Conservation (phyloP, 2,797 vertebrate species). For the Periparus ater region DNA sequence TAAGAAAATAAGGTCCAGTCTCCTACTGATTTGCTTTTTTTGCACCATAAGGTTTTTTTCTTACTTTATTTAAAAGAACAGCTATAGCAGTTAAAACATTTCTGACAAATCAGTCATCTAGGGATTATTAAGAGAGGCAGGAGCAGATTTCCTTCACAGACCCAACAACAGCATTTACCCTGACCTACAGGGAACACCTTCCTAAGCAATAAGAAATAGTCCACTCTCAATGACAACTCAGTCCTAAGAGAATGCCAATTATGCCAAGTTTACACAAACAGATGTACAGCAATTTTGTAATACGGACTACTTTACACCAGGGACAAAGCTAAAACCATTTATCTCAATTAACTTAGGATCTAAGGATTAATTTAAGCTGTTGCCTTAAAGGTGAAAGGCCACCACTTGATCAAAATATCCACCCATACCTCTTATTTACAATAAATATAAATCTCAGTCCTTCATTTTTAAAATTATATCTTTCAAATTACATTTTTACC, state of each 20-base stretch:
- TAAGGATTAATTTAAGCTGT: conserved; percentile 70
- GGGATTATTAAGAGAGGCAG: background rate
- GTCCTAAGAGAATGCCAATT: conserved; percentile 71
- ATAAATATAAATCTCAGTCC: background rate
- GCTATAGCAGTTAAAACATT: background rate
- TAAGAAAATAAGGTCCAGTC: background rate
- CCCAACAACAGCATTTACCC: background rate
- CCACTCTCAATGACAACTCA: conserved; percentile 37
- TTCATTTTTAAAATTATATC: background rate
- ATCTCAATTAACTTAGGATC: conserved; percentile 74
- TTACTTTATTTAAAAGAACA: background rate
- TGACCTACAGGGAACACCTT: conserved; percentile 32
- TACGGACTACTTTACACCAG: conserved; percentile 64
- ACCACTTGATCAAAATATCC: conserved; percentile 39
- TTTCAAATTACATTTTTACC: background rate
- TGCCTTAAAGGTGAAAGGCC: conserved; percentile 71
- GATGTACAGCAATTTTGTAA: conserved; percentile 59
- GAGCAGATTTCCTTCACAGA: conserved; percentile 26
- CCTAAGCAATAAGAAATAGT: conserved; percentile 43
- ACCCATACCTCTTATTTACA: background rate
- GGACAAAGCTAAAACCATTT: conserved; percentile 70
- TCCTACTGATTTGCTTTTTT: background rate
- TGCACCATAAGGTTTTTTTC: background rate
- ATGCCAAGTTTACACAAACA: conserved; percentile 67
- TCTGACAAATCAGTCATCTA: background rate